Evolutionary conservation across 2,113 vertebrate species (phyloP).

Genomic region (Tretioscincus oriximinensis): DNA sequence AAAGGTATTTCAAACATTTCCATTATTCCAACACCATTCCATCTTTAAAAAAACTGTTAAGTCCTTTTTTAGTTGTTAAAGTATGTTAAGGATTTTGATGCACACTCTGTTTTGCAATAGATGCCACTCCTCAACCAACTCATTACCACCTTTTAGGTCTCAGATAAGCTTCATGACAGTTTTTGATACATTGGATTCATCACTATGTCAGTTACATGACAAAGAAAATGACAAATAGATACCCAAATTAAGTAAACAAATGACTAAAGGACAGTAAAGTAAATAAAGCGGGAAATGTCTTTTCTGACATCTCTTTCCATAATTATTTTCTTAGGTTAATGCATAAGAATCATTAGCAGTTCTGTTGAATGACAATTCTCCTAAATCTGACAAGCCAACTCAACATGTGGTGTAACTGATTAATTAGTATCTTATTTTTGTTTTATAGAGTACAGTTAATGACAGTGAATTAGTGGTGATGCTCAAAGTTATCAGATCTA

Average conservation of each 20-base stretch:
- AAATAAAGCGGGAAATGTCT: conserved; percentile 16
- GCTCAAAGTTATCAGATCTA: conserved; percentile 21
- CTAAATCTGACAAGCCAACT: conserved; percentile 48
- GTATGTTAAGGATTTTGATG: too few relatives aligned
- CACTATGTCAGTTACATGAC: not conserved
- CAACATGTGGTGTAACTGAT: conserved; percentile 55
- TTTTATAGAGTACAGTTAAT: conserved; percentile 31
- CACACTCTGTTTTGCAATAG: too few relatives aligned
- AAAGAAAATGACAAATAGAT: not conserved
- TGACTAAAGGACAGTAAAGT: not conserved
- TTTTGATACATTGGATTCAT: not conserved
- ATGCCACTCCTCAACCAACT: too few relatives aligned
- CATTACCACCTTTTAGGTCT: too few relatives aligned
- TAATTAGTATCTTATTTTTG: conserved; percentile 51
- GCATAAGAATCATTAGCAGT: conserved; percentile 24
- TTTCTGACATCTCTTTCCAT: conserved; percentile 26
- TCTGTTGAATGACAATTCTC: conserved; percentile 29
- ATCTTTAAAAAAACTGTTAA: too few relatives aligned
- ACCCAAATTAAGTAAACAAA: not conserved
- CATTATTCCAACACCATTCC: too few relatives aligned
- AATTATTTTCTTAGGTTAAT: conserved; percentile 35
- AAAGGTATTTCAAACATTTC: too few relatives aligned
- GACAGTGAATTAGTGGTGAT: conserved; percentile 30
- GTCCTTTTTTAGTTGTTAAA: too few relatives aligned
- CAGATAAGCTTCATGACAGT: not conserved